phyloP scores from a whole-genome alignment of 1,140 invertebrate species.

The Eupristina koningsbergeri region DNA sequence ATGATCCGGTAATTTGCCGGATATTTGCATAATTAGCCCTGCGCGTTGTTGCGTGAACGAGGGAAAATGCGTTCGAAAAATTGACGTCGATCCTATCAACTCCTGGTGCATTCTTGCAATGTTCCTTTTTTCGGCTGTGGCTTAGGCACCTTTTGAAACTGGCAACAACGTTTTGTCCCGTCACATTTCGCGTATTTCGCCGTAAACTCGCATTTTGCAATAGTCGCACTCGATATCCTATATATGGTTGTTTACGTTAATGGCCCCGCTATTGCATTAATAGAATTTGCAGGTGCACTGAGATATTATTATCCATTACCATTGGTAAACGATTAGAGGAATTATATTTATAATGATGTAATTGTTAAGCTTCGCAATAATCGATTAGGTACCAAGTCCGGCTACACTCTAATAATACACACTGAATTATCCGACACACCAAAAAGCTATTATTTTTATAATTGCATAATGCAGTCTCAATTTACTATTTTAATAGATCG shows the following conservation, averaged over 20 bases:
- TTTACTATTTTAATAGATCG: slow-evolving; percentile 23
- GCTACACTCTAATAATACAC: neutral
- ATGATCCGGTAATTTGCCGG: slow-evolving; percentile 57
- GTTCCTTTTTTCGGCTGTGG: too few species aligned
- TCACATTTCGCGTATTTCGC: too few species aligned
- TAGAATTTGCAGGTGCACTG: slow-evolving; percentile 38
- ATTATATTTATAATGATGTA: slow-evolving; percentile 49
- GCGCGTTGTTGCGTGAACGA: neutral
- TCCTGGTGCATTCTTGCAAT: neutral
- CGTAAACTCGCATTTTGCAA: neutral
- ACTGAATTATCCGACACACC: slow-evolving; percentile 19
- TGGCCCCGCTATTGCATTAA: slow-evolving; percentile 8
- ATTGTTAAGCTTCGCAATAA: slow-evolving; percentile 40
- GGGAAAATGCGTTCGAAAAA: neutral
- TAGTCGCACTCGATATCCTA: neutral
- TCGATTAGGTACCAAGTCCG: slow-evolving; percentile 21
- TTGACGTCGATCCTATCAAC: slow-evolving; percentile 6
- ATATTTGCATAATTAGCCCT: slow-evolving; percentile 63
- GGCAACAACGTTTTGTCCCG: too few species aligned
- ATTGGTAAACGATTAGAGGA: slow-evolving; percentile 36
- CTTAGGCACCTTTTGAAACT: too few species aligned
- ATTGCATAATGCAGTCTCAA: slow-evolving; percentile 37
- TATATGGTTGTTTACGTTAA: neutral
- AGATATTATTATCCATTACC: slow-evolving; percentile 28
- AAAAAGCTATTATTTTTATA: slow-evolving; percentile 24